Percentiles rank a stretch among this genome's conserved stretches.
These are phyloP conservation scores for Venturia canescens DNA, from an alignment of 1,140 invertebrate species.

Conservation along the genomic window DNA sequence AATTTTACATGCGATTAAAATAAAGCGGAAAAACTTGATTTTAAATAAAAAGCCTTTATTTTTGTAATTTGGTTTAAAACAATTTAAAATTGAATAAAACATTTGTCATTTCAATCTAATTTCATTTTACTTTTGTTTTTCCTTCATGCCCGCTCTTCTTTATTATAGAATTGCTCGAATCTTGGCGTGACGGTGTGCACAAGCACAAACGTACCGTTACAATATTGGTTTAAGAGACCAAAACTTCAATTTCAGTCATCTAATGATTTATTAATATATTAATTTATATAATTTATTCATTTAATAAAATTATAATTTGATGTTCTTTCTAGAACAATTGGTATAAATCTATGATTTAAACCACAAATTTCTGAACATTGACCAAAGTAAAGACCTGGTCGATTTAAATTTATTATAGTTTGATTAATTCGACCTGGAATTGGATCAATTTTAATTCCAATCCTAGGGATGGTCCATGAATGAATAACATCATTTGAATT, in stretches of 20 bases:
- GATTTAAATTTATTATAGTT: slow-evolving; percentile 78
- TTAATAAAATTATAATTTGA: slow-evolving; percentile 77
- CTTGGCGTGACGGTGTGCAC: too few species aligned
- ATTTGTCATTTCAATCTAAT: too few species aligned
- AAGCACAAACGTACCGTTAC: too few species aligned
- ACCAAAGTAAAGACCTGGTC: slow-evolving; percentile 81
- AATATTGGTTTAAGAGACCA: slow-evolving; percentile 82
- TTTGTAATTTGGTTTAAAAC: too few species aligned
- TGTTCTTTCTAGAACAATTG: slow-evolving; percentile 82
- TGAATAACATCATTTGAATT: slow-evolving; percentile 83
- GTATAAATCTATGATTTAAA: slow-evolving; percentile 86
- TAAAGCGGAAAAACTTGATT: too few species aligned
- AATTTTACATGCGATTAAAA: too few species aligned
- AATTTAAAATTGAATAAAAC: too few species aligned
- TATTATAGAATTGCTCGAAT: too few species aligned
- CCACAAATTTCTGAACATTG: slow-evolving; percentile 90
- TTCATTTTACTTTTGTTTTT: too few species aligned
- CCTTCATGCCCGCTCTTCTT: too few species aligned
- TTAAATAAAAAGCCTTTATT: too few species aligned
- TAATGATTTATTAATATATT: too few species aligned
- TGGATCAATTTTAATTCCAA: slow-evolving; percentile 83
- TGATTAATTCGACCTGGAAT: slow-evolving; percentile 83
- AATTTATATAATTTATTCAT: slow-evolving; percentile 77
- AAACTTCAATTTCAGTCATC: slow-evolving; percentile 79
- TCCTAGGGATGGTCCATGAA: slow-evolving; percentile 80